These are phyloP conservation scores for Tauraco erythrolophus DNA, from an alignment of 2,113 vertebrate genomes.

Conservation along the genomic window DNA sequence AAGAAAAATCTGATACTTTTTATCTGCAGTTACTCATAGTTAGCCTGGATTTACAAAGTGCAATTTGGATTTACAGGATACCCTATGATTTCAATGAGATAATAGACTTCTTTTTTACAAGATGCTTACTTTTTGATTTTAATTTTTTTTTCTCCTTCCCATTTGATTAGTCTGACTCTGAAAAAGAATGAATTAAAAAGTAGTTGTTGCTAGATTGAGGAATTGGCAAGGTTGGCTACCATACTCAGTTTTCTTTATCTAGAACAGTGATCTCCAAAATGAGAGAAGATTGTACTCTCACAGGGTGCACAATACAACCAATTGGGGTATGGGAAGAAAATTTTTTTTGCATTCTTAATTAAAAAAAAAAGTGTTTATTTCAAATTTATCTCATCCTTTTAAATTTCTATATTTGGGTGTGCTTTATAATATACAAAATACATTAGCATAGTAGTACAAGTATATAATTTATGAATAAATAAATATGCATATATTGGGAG, in stretches of 20 bases:
- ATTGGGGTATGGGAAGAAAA: not conserved
- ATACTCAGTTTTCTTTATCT: not conserved
- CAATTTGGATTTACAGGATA: not conserved
- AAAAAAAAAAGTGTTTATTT: not conserved
- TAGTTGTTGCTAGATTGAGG: rapidly evolving
- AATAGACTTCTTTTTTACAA: not conserved
- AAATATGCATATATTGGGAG: not conserved
- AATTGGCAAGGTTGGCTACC: not conserved
- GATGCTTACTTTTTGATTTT: rapidly evolving
- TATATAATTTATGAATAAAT: not conserved
- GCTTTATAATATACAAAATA: not conserved
- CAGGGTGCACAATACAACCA: rapidly evolving
- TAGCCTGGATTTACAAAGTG: not conserved
- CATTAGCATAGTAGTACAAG: not conserved
- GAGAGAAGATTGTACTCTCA: not conserved
- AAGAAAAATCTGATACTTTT: not conserved
- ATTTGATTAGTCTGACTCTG: not conserved
- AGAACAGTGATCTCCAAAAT: not conserved
- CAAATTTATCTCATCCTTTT: not conserved
- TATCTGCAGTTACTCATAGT: not conserved
- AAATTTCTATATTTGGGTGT: not conserved
- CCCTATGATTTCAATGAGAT: not conserved
- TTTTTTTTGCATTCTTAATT: not conserved
- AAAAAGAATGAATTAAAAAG: not conserved
- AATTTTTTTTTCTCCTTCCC: not conserved